Evolutionary conservation across 2,888 invertebrate species (phyloP).

Genomic region (Plebejus argus): DNA sequence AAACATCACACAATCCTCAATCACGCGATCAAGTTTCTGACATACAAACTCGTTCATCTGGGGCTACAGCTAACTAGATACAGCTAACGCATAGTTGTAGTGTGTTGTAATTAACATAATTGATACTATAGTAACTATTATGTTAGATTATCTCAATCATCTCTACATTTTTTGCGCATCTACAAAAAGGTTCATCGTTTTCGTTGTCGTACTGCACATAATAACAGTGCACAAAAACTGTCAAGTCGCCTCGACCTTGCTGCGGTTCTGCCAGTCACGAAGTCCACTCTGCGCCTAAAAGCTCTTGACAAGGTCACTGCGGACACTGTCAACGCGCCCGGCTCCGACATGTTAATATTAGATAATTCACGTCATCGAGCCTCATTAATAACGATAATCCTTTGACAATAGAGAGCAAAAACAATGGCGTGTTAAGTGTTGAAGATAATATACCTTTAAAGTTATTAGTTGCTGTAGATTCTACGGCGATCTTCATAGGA

Average conservation of each 20-base stretch:
- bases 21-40: too few species aligned
- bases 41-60: too few species aligned
- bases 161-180: not conserved
- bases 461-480: too few species aligned
- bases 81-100: too few species aligned
- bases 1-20: too few species aligned
- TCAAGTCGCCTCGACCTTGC: slow-evolving; percentile 28
- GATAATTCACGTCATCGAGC: slow-evolving; percentile 18
- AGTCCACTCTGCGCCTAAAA: not conserved
- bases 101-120: too few species aligned
- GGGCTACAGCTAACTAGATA: too few species aligned
- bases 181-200: not conserved
- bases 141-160: not conserved
- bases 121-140: not conserved
- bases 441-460: not conserved
- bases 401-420: not conserved
- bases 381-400: not conserved
- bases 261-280: slow-evolving; percentile 23
- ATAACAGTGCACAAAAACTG: slow-evolving; percentile 25
- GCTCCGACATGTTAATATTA: slow-evolving; percentile 22
- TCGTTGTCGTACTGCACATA: slow-evolving; percentile 7
- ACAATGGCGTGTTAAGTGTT: not conserved
- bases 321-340: slow-evolving; percentile 27
- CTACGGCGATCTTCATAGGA: not conserved
- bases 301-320: slow-evolving; percentile 30